Evolutionary conservation across 2,888 invertebrate species (phyloP), one percentile per base, ranked within the genome.

Genomic region (Troides helena): DNA sequence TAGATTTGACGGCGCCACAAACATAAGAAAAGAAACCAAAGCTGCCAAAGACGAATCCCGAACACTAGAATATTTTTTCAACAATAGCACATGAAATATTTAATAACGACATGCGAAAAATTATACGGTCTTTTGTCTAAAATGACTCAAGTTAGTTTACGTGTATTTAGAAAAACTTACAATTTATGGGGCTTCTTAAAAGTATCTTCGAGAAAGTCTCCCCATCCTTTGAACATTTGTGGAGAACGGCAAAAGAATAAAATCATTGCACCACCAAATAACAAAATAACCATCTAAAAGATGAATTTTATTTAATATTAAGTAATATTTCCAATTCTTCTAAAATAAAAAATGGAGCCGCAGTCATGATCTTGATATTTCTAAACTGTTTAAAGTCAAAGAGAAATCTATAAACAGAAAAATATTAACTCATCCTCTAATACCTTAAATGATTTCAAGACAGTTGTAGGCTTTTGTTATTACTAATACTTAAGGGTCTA

Each of bases 171-270:
- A 53, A 59, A 30, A 56, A 78, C 87, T 68, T 72, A 89, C 89
- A 79, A 88, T 78, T 79, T 83, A n/a, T 0, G 0, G 53, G 58
- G 56, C 46, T 21, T 65, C 0, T 10, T 67, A 72, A 74, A 84
- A 64, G 46, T 74, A 0, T 71, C 3, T 0, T 6, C 30, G 2
- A 89, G 71, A 0, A 3, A 0, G 36, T 91, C 90, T 8, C 80
- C 89, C 91, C 91, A 91, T 25, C 92, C 92, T 0, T 0, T 0
- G 68, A 91, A 90, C 62, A 90, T 74, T 82, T 88, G 85, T n/a
- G 92, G 91, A 0, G 90, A 86, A 2, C 90, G 87, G 66, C 79
- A 80, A 74, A 91, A 91, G 70, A 91, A 91, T 14, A 75, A n/a
- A 0, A 85, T 0, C 76, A 91, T 89, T 0, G 89, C 87, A 3